Evolutionary conservation across 1,140 invertebrate species (phyloP).

Genomic region (Drosophila bifasciata): DNA sequence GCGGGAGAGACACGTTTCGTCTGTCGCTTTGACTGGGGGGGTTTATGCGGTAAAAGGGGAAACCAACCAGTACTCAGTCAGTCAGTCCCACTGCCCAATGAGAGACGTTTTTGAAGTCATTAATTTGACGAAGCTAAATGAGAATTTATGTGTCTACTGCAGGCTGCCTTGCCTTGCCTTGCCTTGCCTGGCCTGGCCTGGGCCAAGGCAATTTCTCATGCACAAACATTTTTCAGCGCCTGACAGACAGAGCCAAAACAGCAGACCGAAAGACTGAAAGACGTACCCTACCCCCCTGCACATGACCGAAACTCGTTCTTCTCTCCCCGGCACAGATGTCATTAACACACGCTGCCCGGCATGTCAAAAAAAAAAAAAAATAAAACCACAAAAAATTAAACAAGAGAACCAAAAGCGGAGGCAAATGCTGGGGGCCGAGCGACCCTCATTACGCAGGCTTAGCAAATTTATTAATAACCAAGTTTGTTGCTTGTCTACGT

Average conservation of each 20-base stretch:
- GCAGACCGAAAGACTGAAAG: conserved; percentile 22
- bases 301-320: conserved; percentile 53
- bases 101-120: conserved; percentile 62
- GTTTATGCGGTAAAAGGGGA: neutral
- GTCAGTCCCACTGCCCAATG: neutral
- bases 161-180: conserved; percentile 9
- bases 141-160: conserved; percentile 79
- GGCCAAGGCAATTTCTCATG: conserved; percentile 66
- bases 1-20: too few relatives aligned
- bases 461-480: conserved; percentile 51
- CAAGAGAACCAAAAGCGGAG: conserved; percentile 23
- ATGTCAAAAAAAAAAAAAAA: conserved; percentile 48
- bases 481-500: conserved; percentile 30
- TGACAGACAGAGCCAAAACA: conserved; percentile 49
- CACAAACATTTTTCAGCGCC: conserved; percentile 73
- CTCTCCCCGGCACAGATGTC: conserved; percentile 56
- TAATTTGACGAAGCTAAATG: conserved; percentile 80
- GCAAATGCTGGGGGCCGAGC: conserved; percentile 6
- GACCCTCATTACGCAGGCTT: conserved; percentile 29
- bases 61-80: too few relatives aligned
- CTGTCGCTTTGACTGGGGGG: too few relatives aligned
- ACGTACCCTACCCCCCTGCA: conserved; percentile 5
- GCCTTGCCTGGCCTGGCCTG: conserved; percentile 11
- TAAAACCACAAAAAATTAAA: conserved; percentile 17
- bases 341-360: conserved; percentile 68